phyloP scores from a whole-genome alignment of 2,888 invertebrate genomes.

The Hirtodrosophila histrioides region DNA sequence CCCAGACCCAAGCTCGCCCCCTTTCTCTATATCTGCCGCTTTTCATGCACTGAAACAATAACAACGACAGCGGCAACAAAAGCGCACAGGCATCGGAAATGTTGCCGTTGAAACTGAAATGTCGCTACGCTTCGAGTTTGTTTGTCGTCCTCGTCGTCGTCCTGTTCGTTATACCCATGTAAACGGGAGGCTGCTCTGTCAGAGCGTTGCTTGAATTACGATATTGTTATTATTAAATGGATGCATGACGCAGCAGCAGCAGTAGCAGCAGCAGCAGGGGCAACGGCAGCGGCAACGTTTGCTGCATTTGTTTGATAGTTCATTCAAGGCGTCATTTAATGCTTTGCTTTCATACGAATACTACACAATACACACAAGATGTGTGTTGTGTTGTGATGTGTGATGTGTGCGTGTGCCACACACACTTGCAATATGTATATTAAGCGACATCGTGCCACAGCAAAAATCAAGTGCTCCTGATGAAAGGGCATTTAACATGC shows the following conservation, averaged over 20 bases:
- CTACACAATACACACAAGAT: conserved; percentile 9
- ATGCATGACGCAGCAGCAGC: conserved; percentile 61
- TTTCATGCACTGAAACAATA: conserved; percentile 69
- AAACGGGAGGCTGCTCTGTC: conserved; percentile 53
- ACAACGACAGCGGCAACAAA: conserved; percentile 68
- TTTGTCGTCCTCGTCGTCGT: conserved; percentile 24
- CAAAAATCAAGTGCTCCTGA: conserved; percentile 68
- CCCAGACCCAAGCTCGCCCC: neutral
- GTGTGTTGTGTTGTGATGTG: conserved; percentile 6
- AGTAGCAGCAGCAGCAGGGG: conserved; percentile 21
- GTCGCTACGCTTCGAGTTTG: conserved; percentile 62
- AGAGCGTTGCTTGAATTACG: conserved; percentile 81
- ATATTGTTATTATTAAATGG: conserved; percentile 82
- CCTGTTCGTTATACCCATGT: conserved; percentile 45
- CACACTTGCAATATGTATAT: conserved; percentile 21
- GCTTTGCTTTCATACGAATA: conserved; percentile 62
- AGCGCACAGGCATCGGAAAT: conserved; percentile 82
- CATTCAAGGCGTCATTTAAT: conserved; percentile 73
- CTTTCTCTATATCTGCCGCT: conserved; percentile 27
- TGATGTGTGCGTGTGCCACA: conserved; percentile 19
- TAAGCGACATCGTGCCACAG: conserved; percentile 61
- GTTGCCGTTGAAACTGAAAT: conserved; percentile 84
- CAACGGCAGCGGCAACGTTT: conserved; percentile 32
- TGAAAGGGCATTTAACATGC: conserved; percentile 77
- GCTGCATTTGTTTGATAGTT: conserved; percentile 72